phyloP scores from a whole-genome alignment of 2,113 vertebrate genomes.

The Nyctereutes procyonoides region DNA sequence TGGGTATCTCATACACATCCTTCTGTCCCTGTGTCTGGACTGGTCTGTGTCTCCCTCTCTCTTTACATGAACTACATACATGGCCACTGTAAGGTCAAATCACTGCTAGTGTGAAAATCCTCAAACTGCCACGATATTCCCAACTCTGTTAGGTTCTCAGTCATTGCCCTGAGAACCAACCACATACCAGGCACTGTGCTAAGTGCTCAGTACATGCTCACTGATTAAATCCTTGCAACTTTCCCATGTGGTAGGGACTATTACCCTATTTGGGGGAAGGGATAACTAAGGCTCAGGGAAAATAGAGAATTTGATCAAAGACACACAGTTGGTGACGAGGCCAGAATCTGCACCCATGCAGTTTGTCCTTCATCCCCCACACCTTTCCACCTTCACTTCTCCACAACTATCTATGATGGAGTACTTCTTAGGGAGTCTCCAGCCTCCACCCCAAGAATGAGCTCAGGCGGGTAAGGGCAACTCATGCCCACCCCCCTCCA shows the following conservation, averaged over 20 bases:
- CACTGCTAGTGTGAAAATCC: neutral
- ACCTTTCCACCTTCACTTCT: neutral
- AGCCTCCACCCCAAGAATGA: neutral
- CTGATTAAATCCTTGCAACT: neutral
- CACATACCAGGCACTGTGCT: neutral
- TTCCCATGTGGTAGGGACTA: accelerated
- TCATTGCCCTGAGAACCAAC: neutral
- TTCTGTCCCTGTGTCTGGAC: neutral
- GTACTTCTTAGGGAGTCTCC: neutral
- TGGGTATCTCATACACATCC: neutral
- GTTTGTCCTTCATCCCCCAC: neutral
- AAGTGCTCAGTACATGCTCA: accelerated
- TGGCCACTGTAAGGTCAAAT: neutral
- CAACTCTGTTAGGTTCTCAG: neutral
- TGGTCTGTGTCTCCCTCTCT: neutral
- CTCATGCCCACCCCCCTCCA: neutral
- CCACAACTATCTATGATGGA: no score
- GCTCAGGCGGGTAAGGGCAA: neutral
- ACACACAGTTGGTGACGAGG: neutral
- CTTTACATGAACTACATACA: neutral
- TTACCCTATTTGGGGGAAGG: neutral
- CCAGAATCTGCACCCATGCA: neutral
- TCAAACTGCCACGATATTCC: neutral
- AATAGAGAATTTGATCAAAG: neutral
- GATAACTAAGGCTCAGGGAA: neutral